Base-by-base conservation (phyloP, 1,140 invertebrate genomes). In the Danaus melanippus region DNA sequence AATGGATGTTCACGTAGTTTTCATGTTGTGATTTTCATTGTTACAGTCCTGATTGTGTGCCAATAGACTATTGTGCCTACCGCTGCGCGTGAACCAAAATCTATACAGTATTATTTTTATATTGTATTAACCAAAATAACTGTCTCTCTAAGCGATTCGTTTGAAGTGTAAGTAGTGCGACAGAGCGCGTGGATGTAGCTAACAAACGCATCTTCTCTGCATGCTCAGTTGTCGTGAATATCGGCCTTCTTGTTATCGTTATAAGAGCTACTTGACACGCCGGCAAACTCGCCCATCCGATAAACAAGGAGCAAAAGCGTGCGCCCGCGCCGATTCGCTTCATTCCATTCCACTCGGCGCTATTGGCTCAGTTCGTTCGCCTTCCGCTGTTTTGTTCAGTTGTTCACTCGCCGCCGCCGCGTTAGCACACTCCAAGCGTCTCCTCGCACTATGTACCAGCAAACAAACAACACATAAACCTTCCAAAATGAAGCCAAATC, bases 401-500 rank as follows among this genome's bases (percentile, higher is more conserved):
- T 77, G 73, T 67, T 84, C 83, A 76, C 67, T 76, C 78, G 79
- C 72, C 60, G 55, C 69, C 69, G 79, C 66, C 78, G 81, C 79
- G 81, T 67, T 69, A 66, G 56, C 76, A 84, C 70, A 75, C 70
- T 71, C 67, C 61, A 63, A 69, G 76, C 68, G 71, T 72, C 66
- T 75, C 62, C 66, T 74, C 79, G 76, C 78, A 77, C 60, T 73
- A 86, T 86, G 83, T 75, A 74, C 69, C 79, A 79, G 72, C 77
- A 77, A 77, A 71, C 79, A 75, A 83, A 83, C 79, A 81, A 83
- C 78, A 86, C 79, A 84, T 86, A 86, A 86, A 80, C 70, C 79
- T 71, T 77, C 72, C 78, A 86, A 83, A 82, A 86, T 86, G 83
- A 86, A 86, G 83, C 83, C 79, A 60, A 76, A 84, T 81, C 75